Conservation (phyloP, 2,797 vertebrate species). For the Trichosurus vulpecula region DNA sequence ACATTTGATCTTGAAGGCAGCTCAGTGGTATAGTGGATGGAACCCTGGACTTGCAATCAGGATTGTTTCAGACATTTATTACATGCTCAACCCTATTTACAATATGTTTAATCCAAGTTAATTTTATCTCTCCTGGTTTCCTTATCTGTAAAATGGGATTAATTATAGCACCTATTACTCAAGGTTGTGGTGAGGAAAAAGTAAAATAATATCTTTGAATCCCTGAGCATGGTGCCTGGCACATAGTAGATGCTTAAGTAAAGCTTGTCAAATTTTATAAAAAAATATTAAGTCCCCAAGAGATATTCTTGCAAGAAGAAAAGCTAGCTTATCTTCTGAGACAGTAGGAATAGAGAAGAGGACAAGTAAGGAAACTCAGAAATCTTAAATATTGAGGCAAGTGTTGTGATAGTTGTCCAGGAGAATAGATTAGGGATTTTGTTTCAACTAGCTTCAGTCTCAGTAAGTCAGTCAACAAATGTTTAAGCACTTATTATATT, state of each 20-base stretch:
- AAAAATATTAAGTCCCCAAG: too few relatives aligned
- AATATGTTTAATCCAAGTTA: not conserved
- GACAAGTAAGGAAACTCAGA: not conserved
- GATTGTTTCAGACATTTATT: not conserved
- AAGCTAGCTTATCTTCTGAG: not conserved
- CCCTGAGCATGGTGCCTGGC: not conserved
- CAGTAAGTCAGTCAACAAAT: not conserved
- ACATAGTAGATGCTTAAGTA: constrained; percentile 14
- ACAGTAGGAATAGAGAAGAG: not conserved
- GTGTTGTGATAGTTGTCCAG: not conserved
- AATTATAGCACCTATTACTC: not conserved
- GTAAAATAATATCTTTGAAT: not conserved
- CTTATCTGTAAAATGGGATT: not conserved
- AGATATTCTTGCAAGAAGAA: not conserved
- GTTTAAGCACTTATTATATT: not conserved
- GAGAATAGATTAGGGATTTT: not conserved
- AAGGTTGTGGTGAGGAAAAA: not conserved
- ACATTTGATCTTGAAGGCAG: not conserved
- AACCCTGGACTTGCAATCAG: not conserved
- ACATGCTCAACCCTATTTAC: not conserved
- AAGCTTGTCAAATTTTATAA: not conserved
- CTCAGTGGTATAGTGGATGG: not conserved
- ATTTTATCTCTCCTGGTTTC: not conserved
- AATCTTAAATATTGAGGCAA: not conserved
- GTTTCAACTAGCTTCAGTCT: not conserved